phyloP scores from a whole-genome alignment of 92 coral and sea anemone species.

The Umimayanthus chanpuru region DNA sequence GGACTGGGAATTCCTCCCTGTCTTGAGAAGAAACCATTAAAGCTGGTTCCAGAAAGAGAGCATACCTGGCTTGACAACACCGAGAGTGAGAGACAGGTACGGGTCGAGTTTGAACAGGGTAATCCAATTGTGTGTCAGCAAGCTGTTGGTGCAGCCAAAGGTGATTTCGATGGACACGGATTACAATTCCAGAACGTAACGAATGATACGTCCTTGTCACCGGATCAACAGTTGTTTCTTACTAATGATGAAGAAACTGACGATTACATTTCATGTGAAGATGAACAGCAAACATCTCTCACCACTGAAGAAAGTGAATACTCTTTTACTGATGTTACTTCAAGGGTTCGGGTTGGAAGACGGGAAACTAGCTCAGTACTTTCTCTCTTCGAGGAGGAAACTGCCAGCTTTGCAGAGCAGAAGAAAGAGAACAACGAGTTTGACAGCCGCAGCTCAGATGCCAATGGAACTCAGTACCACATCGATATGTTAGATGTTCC shows the following conservation, averaged over 20 bases:
- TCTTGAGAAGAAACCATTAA: background rate
- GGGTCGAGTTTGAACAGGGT: conserved; percentile 10
- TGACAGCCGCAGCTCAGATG: background rate
- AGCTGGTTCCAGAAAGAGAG: background rate
- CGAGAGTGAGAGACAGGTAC: background rate
- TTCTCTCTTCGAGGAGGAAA: background rate
- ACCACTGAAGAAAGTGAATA: background rate
- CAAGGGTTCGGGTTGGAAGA: background rate
- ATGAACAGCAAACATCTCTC: background rate
- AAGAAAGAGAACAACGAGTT: background rate
- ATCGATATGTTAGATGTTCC: too few relatives aligned
- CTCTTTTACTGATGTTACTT: background rate
- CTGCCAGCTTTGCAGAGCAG: background rate
- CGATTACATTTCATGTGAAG: background rate
- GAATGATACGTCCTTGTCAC: background rate
- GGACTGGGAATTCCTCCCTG: background rate
- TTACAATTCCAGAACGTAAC: background rate
- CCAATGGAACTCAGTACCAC: background rate
- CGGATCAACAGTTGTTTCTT: background rate
- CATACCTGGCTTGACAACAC: background rate
- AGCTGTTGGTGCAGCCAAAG: background rate
- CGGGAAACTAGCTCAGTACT: background rate
- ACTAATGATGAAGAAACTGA: background rate
- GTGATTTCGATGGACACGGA: background rate
- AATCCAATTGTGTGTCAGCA: background rate